Base-by-base conservation (phyloP, 2,888 invertebrate genomes). In the Salticus scenicus region DNA sequence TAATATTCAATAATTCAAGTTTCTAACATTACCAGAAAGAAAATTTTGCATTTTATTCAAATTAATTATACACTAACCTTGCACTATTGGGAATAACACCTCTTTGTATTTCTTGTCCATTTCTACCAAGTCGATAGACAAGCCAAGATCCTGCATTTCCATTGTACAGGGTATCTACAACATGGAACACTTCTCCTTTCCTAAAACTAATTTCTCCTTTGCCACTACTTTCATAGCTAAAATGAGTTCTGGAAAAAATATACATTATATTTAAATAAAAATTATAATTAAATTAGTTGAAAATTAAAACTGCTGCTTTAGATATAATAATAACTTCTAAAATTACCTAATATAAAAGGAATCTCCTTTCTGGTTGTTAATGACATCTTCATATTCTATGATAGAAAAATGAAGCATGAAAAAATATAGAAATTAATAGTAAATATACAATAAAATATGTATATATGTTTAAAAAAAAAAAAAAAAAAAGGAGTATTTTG, bases 101-200 rank as follows among this genome's bases (percentile, higher is more conserved):
- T 90, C 97, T 97, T 91, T 97, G 97, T 67, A 97, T 96, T 91
- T 98, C 97, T 92, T 97, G 96, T 91, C 97, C 96, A 89, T 96
- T 97, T 47, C 97, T 94, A 71, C 95, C 96, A 90, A 98, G 95
- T 90, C 97, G 93, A 89, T 95, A 95, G 20, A 97, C 98, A 91
- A 98, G 97, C 98, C 99, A 99, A 0, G 97, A 96, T 14, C 98
- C 99, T 0, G 98, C 97, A 0, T 98, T 97, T 1, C 98, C 99
- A 90, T 98, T 97, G 91, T 98, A 97, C 64, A 99, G 92, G 0
- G 99, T 99, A 91, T 99, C 99, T 31, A 97, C 95, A 0, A 99
- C 98, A 89, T 94, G 94, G 90, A 96, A 95, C n/a, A 99, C 96
- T 91, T 99, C 98, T 0, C 98, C 98, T 88, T 96, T 96, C 27